Evolutionary conservation across 2,797 vertebrate genomes (phyloP), one percentile per base, ranked within the genome.

Genomic region (Sphaeramia orbicularis): DNA sequence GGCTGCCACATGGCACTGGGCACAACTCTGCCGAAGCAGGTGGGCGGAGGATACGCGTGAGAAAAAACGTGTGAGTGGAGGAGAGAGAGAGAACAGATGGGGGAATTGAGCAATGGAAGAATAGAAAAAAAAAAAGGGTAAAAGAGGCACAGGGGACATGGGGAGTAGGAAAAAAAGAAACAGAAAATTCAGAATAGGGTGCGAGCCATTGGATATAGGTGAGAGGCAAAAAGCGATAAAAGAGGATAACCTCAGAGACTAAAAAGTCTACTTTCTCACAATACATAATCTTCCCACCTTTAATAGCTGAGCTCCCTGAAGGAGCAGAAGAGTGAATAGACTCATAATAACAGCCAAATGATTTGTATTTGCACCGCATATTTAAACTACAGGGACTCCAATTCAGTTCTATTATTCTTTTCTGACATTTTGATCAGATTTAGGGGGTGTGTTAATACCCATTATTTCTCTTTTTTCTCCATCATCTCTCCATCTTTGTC

Each of bases 1-100:
- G 97, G 91, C 93, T 95, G 76, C 97, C 96, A 63, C 97, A 98
- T 79, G 96, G 95, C 94, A 97, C 93, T 9, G 95, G 94, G 75
- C 97, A 98, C 27, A 98, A 91, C 90, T 98, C 97, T 98, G 91
- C 49, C 16, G 0, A 65, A 57, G 81, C 84, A 81, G 76, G 91
- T 82, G 81, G 88, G 89, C 43, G 90, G 83, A 82, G 84, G 80
- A 85, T n/a, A 54, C 6, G 58, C n/a, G 80, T 71, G 80, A 74
- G 71, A 62, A 83, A 41, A 65, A 60, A 35, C 10, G 10, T 14
- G 50, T 14, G 50, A 68, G 79, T 61, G 77, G 40, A 60, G 55
- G 74, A 62, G 61, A 32, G 51, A 76, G 48, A 40, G 55, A 55
- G 59, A 83, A 67, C 73, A 85, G 76, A 88, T 71, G 78, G 83